A percentile compares a stretch with the other conserved stretches of the same genome.
Conservation (phyloP, 2,797 vertebrate genomes). For the Catharus ustulatus region DNA sequence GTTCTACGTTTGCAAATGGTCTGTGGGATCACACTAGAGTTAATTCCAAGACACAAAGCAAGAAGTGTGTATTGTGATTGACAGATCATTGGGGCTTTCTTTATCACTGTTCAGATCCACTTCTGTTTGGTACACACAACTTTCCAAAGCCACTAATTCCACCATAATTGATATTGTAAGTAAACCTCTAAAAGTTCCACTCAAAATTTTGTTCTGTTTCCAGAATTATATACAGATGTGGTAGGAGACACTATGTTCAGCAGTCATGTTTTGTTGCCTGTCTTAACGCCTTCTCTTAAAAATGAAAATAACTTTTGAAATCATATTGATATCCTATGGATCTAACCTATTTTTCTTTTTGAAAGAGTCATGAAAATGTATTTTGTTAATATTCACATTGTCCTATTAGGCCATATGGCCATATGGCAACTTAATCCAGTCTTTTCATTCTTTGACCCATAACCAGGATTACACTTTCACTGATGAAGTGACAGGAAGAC, state of each 20-base stretch:
- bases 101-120: background rate
- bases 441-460: background rate
- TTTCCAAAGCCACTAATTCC: background rate
- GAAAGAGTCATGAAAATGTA: background rate
- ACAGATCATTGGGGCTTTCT: background rate
- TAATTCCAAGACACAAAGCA: background rate
- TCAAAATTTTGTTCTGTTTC: background rate
- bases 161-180: rapidly evolving
- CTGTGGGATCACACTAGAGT: background rate
- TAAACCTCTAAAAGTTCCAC: background rate
- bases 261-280: background rate
- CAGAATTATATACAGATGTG: background rate
- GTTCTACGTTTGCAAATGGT: background rate
- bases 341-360: background rate
- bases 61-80: background rate
- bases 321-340: background rate
- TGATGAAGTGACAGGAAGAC: background rate
- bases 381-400: background rate
- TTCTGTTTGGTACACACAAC: background rate
- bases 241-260: background rate
- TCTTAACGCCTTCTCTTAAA: background rate
- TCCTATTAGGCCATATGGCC: background rate
- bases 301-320: background rate
- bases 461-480: background rate
- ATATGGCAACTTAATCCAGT: background rate